Evolutionary conservation across 2,797 vertebrate genomes (phyloP).

Genomic region (Crossoptilon crossoptilon): DNA sequence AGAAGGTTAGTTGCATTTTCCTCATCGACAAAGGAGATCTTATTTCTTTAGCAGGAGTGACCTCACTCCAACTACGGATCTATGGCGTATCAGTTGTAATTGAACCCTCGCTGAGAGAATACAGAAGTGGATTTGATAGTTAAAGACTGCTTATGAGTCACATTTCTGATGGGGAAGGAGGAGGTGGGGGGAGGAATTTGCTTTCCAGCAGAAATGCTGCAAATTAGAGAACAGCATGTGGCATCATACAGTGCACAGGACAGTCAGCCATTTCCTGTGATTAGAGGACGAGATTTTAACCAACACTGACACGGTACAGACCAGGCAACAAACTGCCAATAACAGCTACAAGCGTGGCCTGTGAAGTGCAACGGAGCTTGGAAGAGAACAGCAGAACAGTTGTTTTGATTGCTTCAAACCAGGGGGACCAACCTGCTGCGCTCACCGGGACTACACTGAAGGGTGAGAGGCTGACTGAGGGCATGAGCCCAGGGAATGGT

Average conservation of each 20-base stretch:
- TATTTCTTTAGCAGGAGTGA: slow-evolving; percentile 62
- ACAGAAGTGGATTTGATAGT: slow-evolving; percentile 61
- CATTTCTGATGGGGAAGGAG: slow-evolving; percentile 37
- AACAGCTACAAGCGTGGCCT: slow-evolving; percentile 8
- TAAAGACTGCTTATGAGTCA: slow-evolving; percentile 70
- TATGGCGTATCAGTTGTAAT: slow-evolving; percentile 61
- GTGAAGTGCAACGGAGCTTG: background rate
- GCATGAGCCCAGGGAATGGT: background rate
- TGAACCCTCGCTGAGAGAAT: slow-evolving; percentile 65
- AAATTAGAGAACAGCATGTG: slow-evolving; percentile 53
- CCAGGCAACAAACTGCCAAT: slow-evolving; percentile 17
- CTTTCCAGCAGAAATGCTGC: slow-evolving; percentile 58
- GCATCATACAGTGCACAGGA: slow-evolving; percentile 14
- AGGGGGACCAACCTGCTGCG: background rate
- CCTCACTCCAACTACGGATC: slow-evolving; percentile 69
- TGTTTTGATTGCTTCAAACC: background rate
- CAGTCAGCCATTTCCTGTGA: slow-evolving; percentile 35
- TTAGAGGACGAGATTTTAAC: slow-evolving; percentile 54
- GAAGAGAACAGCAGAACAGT: background rate
- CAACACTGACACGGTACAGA: background rate
- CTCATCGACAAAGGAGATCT: slow-evolving; percentile 62
- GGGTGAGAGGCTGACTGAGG: background rate
- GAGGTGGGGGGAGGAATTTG: slow-evolving; percentile 22
- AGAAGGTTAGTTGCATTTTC: slow-evolving; percentile 76
- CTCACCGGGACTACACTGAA: background rate